These are phyloP conservation scores for Etheostoma nigrum DNA, from an alignment of 2,797 vertebrate species.

Conservation along the genomic window DNA sequence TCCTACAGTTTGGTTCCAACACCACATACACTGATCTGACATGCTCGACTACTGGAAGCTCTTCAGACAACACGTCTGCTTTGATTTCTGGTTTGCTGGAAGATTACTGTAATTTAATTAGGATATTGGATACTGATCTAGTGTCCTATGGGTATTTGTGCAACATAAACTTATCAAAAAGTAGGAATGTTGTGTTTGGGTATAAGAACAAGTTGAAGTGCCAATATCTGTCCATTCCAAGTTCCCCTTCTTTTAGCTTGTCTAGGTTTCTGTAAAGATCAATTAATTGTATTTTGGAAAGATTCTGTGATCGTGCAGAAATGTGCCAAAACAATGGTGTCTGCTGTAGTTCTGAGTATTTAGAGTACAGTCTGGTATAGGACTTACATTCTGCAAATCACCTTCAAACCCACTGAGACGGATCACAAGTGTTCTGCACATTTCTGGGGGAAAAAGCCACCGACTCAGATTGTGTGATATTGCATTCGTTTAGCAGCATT, in stretches of 20 bases:
- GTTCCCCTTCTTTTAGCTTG: too few relatives aligned
- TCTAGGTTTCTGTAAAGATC: not conserved
- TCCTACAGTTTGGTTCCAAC: not conserved
- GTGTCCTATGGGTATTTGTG: not conserved
- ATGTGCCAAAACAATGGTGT: not conserved
- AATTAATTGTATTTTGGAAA: not conserved
- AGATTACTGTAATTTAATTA: not conserved
- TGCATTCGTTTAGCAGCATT: slow-evolving; percentile 6
- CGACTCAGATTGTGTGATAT: slow-evolving; percentile 40
- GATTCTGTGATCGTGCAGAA: not conserved
- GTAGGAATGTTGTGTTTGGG: not conserved
- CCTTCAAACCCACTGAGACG: not conserved
- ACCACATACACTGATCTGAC: not conserved
- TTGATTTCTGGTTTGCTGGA: not conserved
- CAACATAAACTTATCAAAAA: not conserved
- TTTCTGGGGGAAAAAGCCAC: slow-evolving; percentile 31
- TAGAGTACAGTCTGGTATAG: not conserved
- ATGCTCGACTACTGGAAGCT: not conserved
- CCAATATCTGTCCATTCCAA: not conserved
- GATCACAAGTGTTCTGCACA: slow-evolving; percentile 18
- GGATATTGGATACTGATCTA: not conserved
- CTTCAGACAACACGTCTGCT: not conserved
- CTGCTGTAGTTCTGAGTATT: not conserved
- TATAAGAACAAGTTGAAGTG: not conserved
- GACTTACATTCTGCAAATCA: not conserved